phyloP scores from a whole-genome alignment of 2,797 vertebrate genomes.

The Mionectes olivaceus region DNA sequence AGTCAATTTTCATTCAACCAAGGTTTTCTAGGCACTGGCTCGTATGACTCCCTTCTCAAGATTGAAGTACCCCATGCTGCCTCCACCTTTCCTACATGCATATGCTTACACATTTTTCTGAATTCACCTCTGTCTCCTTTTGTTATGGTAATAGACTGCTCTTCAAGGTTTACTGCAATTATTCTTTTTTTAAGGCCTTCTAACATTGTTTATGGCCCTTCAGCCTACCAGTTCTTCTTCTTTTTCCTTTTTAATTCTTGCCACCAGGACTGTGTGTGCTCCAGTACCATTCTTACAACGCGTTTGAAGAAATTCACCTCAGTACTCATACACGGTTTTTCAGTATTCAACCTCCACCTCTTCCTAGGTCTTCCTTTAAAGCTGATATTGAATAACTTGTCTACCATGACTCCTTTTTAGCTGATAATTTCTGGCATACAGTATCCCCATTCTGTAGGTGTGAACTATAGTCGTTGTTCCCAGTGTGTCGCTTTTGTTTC shows the following conservation, averaged over 20 bases:
- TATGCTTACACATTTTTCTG: neutral
- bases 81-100: neutral
- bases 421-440: neutral
- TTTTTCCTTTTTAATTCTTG: neutral
- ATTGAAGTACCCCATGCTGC: neutral
- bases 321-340: neutral
- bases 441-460: neutral
- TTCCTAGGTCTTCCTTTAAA: neutral
- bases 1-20: neutral
- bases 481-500: neutral
- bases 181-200: neutral
- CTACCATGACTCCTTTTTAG: neutral
- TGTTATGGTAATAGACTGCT: neutral
- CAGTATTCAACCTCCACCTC: neutral
- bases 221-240: fast-evolving
- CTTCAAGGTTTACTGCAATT: neutral
- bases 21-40: neutral
- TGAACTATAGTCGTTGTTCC: neutral
- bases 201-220: neutral
- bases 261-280: neutral
- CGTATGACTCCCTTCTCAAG: neutral
- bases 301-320: neutral
- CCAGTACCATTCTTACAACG: neutral
- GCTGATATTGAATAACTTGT: neutral
- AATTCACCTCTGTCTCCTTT: neutral